Conservation (phyloP, 2,797 vertebrate species). For the Cetoscarus ocellatus region DNA sequence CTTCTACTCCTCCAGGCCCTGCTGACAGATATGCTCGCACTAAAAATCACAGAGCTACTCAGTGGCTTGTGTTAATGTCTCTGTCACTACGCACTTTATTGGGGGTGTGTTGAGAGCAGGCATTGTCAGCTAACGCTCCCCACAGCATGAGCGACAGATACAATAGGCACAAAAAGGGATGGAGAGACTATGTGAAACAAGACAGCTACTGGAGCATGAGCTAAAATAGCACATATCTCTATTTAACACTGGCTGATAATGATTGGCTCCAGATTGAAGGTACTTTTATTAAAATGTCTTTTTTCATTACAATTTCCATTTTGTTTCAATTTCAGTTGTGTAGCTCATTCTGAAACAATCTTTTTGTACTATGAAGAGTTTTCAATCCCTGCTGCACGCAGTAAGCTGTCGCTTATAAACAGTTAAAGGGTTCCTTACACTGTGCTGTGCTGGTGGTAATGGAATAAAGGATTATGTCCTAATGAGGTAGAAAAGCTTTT, state of each 20-base stretch:
- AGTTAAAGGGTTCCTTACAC: too few species aligned
- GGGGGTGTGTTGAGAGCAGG: conserved; percentile 64
- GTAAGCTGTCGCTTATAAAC: too few species aligned
- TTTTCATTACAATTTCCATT: too few species aligned
- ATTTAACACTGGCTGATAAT: conserved; percentile 3
- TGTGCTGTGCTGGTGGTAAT: too few species aligned
- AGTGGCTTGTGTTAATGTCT: conserved; percentile 77
- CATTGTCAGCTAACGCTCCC: conserved; percentile 71
- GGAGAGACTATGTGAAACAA: conserved; percentile 6
- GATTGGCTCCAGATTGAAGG: too few species aligned
- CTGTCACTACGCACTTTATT: conserved; percentile 76
- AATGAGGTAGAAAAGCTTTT: too few species aligned
- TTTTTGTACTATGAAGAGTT: too few species aligned
- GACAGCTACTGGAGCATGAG: conserved; percentile 28
- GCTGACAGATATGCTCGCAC: conserved; percentile 67
- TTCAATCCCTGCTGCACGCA: too few species aligned
- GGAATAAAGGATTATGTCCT: too few species aligned
- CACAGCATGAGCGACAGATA: conserved; percentile 50
- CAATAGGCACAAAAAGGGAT: conserved; percentile 21
- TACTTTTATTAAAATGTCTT: too few species aligned
- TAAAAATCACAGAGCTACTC: conserved; percentile 73
- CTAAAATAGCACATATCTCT: conserved; percentile 5
- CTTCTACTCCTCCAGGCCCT: conserved; percentile 65
- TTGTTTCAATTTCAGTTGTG: too few species aligned
- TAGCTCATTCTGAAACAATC: too few species aligned